Conservation (phyloP, 2,113 vertebrate species). For the Emberiza fucata region DNA sequence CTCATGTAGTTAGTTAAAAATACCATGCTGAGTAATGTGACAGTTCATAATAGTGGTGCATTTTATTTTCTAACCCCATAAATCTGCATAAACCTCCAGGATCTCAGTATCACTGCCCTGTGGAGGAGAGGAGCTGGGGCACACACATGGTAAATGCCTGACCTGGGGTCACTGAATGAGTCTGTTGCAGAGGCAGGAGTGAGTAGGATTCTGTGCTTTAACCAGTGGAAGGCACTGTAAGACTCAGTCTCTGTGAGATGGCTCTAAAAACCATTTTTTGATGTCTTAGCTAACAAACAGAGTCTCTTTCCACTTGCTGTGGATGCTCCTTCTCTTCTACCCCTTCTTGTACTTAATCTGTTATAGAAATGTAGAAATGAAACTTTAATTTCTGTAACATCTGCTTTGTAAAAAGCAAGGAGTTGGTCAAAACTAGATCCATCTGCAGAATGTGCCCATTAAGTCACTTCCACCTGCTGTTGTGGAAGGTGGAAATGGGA, state of each 20-base stretch:
- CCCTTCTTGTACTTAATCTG: neutral
- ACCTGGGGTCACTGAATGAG: neutral
- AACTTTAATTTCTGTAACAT: neutral
- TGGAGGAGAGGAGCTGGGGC: neutral
- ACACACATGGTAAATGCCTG: neutral
- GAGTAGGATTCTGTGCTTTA: neutral
- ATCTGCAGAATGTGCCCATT: neutral
- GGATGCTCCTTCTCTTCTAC: neutral
- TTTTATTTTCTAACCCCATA: conserved; percentile 15
- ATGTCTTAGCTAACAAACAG: neutral
- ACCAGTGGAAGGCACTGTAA: neutral
- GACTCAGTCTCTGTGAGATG: neutral
- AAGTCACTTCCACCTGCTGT: neutral
- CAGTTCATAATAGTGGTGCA: neutral
- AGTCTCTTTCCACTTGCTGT: neutral
- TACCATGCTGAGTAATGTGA: neutral
- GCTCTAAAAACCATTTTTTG: neutral
- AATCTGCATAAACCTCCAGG: neutral
- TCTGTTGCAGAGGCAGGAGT: neutral
- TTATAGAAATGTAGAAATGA: neutral
- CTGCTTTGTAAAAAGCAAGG: neutral
- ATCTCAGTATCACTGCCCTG: neutral
- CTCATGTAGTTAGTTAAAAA: neutral
- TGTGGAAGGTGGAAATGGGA: neutral
- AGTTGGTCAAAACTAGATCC: neutral